phyloP scores from a whole-genome alignment of 2,113 vertebrate species.

The Piprites chloris region DNA sequence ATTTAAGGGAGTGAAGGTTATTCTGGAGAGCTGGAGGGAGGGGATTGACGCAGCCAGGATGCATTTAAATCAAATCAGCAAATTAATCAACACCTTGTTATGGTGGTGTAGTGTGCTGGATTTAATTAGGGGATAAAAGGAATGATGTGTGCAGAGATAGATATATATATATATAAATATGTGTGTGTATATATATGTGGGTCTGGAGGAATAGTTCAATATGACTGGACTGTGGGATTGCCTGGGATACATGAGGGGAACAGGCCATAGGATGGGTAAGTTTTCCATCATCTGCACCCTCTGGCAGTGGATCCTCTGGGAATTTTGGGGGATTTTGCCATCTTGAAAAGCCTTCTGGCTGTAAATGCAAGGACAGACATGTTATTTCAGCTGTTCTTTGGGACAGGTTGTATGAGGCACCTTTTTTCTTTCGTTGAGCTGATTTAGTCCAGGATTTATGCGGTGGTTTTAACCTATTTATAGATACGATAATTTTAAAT shows the following conservation, averaged over 20 bases:
- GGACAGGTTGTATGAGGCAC: background rate
- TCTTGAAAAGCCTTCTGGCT: background rate
- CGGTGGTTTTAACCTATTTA: background rate
- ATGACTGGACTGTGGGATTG: background rate
- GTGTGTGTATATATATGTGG: background rate
- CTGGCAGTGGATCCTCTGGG: background rate
- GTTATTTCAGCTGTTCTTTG: background rate
- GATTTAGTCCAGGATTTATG: background rate
- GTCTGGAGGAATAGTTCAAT: background rate
- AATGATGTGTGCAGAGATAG: background rate
- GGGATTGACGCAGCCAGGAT: background rate
- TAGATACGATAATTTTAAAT: background rate
- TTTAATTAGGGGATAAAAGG: background rate
- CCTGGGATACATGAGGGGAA: background rate
- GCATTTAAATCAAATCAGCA: slow-evolving; percentile 27
- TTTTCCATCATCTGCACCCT: background rate
- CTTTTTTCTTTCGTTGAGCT: background rate
- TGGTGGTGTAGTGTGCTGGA: background rate
- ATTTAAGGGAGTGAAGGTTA: background rate
- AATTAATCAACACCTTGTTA: slow-evolving; percentile 44
- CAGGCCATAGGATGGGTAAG: background rate
- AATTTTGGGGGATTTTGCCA: background rate
- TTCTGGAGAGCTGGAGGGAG: slow-evolving; percentile 38
- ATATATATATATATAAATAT: background rate
- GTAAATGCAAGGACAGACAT: background rate